These are phyloP conservation scores for Andricus quercusramuli DNA, from an alignment of 2,888 invertebrate genomes.

Conservation along the genomic window DNA sequence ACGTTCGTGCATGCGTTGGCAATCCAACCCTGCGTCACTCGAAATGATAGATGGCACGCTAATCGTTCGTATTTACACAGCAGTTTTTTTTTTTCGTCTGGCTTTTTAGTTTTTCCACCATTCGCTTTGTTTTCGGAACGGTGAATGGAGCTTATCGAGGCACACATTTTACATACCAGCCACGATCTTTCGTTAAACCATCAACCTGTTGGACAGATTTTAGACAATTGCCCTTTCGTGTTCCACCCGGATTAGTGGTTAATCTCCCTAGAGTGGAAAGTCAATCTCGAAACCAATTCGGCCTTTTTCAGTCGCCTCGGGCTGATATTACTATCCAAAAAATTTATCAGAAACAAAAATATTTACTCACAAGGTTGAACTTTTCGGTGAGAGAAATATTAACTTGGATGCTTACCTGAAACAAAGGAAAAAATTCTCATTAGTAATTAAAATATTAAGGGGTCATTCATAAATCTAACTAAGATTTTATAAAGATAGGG, in stretches of 20 bases:
- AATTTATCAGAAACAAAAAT: neutral
- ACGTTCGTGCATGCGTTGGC: conserved; percentile 51
- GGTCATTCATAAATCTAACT: no score
- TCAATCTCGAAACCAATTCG: neutral
- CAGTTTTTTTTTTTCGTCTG: conserved; percentile 38
- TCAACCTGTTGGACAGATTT: conserved; percentile 34
- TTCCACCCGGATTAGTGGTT: conserved; percentile 15
- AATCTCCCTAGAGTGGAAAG: conserved; percentile 8
- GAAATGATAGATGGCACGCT: conserved; percentile 71
- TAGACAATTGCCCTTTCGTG: conserved; percentile 37
- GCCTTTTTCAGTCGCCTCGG: neutral
- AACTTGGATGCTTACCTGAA: no score
- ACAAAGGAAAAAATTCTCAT: no score
- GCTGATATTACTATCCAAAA: neutral
- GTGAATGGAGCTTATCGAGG: neutral
- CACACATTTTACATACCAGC: neutral
- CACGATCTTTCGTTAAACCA: conserved; percentile 17
- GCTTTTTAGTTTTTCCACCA: conserved; percentile 16
- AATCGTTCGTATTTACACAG: conserved; percentile 72
- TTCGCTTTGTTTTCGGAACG: conserved; percentile 16
- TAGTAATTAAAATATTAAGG: no score
- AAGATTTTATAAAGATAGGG: no score
- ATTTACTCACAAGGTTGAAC: no score
- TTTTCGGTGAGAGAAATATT: no score
- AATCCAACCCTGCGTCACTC: conserved; percentile 61